Base-by-base conservation (phyloP, 2,113 vertebrate genomes). In the Cariama cristata region DNA sequence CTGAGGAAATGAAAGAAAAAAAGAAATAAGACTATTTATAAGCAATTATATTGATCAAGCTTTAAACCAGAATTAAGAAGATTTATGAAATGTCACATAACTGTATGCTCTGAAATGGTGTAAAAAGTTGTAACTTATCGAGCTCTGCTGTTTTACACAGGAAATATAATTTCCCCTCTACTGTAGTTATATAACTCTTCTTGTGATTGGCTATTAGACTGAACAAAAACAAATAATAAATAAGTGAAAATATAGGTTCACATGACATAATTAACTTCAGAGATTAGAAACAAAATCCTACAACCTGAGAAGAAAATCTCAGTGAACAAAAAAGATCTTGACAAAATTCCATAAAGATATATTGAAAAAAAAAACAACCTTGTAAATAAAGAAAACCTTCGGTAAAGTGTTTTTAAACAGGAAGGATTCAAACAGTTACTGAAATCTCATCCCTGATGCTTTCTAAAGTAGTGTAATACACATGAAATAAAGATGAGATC, bases 1-100 rank as follows among this genome's bases (percentile, higher is more conserved):
- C 99, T 99, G 85, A 91, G 95, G 76, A 97, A 88, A 95, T 55
- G 16, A 64, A 95, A 94, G 17, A 19, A 23, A 23, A 66, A 40
- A 40, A 38, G 1, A 17, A 92, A 83, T 38, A 59, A 85, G 30
- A 92, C 8, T 52, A 11, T 50, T 75, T 59, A 49, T 52, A 73
- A 90, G 9, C 17, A 87, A 50, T 79, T 92, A 59, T 55, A 45
- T 53, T 66, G 45, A 45, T 27, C 33, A 86, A 58, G 12, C 1
- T 66, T 17, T 77, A 95, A 88, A 72, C 5, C 19, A 73, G 40
- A 76, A 32, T 33, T 72, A 38, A 56, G 62, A 83, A 56, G 4
- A 28, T 71, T 90, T 73, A 67, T 58, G 4, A 74, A 79, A 62
- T 40, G 1, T 26, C 68, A 47, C 6, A 59, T 26, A 68, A 86